Evolutionary conservation across 2,797 vertebrate species (phyloP).

Genomic region (Falco naumanni): DNA sequence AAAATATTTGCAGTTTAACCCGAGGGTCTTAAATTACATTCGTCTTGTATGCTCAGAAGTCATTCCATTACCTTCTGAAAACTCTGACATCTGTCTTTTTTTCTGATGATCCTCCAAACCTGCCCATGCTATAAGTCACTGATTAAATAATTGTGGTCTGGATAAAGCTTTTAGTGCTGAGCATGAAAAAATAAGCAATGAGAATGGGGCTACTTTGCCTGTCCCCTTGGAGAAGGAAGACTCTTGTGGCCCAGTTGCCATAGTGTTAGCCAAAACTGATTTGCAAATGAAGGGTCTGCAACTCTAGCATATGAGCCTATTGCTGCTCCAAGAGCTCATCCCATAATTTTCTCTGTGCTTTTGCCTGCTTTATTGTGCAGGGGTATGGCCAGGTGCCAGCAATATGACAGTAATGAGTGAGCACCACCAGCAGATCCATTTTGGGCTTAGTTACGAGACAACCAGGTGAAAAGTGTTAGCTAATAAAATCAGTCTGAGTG

Average conservation of each 20-base stretch:
- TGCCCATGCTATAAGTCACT: not conserved
- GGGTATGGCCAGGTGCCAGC: slow-evolving; percentile 47
- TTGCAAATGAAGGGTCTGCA: slow-evolving; percentile 45
- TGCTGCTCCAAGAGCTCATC: slow-evolving; percentile 23
- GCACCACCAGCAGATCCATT: slow-evolving; percentile 58
- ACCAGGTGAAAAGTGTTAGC: slow-evolving; percentile 50
- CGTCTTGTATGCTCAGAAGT: not conserved
- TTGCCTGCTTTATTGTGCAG: slow-evolving; percentile 34
- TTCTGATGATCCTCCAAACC: slow-evolving; percentile 23
- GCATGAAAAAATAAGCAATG: not conserved
- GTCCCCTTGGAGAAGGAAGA: not conserved
- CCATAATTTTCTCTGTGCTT: slow-evolving; percentile 31
- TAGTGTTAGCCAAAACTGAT: slow-evolving; percentile 31
- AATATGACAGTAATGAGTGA: slow-evolving; percentile 36
- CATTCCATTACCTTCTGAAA: not conserved
- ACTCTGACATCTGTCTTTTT: not conserved
- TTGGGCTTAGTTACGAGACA: slow-evolving; percentile 50
- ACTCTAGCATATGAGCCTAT: not conserved
- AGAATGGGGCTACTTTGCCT: not conserved
- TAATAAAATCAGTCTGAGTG: not conserved
- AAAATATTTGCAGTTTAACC: not conserved
- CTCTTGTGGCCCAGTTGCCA: slow-evolving; percentile 12
- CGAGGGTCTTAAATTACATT: not conserved
- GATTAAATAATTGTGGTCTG: slow-evolving; percentile 25
- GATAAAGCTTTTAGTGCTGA: slow-evolving; percentile 25